Percentiles rank a stretch among this genome's conserved stretches.
Evolutionary conservation across 2,797 vertebrate species (phyloP).

Genomic region (Clarias platycephalus): DNA sequence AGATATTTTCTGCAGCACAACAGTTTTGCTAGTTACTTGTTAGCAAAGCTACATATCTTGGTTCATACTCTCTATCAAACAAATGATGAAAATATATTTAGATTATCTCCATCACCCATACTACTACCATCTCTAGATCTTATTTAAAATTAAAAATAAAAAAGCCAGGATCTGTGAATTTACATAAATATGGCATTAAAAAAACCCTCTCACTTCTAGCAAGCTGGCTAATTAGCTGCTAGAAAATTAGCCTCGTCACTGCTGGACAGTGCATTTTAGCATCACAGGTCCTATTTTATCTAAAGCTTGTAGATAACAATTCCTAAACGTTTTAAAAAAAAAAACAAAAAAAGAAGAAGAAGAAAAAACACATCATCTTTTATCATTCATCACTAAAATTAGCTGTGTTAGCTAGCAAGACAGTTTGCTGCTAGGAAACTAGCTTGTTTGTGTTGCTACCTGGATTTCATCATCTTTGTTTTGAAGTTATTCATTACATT

Average conservation of each 20-base stretch:
- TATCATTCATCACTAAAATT: not conserved
- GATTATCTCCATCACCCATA: not conserved
- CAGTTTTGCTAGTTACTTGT: not conserved
- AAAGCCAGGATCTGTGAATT: not conserved
- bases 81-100: not conserved
- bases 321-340: not conserved
- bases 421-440: not conserved
- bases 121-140: not conserved
- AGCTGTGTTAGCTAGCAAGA: not conserved
- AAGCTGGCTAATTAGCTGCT: not conserved
- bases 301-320: not conserved
- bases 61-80: not conserved
- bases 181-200: not conserved
- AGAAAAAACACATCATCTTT: not conserved
- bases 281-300: not conserved
- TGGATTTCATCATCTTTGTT: not conserved
- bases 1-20: not conserved
- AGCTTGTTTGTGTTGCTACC: not conserved
- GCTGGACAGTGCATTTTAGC: not conserved
- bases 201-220: not conserved
- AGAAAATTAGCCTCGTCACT: not conserved
- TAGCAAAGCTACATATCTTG: not conserved
- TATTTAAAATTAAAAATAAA: not conserved
- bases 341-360: no score
- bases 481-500: not conserved